Base-by-base conservation (phyloP, 2,113 vertebrate genomes). In the Neomonachus schauinslandi region DNA sequence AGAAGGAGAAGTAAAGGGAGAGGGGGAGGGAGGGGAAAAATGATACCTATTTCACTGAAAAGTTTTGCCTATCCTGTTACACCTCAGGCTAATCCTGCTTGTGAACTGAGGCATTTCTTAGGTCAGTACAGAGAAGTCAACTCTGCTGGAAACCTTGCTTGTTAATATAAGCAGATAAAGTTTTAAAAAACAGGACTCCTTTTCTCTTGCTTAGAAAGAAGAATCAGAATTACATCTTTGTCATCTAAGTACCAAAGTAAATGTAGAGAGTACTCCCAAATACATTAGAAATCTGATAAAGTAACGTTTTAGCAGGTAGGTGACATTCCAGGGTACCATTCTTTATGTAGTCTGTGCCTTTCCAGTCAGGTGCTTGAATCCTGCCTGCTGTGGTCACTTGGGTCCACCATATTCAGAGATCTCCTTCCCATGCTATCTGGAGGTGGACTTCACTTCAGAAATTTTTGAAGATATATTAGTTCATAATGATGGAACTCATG, bases 361-460 rank as follows among this genome's bases (percentile, higher is more conserved):
- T 21, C 33, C 2, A 14, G 42, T 11, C 22, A 19, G 51, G 21
- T 5, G 7, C 63, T n/a, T 31, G 46, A 36, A 24, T 86, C 46
- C 53, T 55, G 42, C 69, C 1, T 31, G 12, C 51, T 51, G 1
- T 46, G 6, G 39, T 53, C 46, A 4, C 16, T 83, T 71, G 42
- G 24, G 49, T n/a, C 67, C 1, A 42, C 24, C 33, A 21, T 65
- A 24, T 65, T 55, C 81, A 67, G 31, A 31, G 24, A 26, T 7
- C 7, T 63, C 22, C 26, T 39, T 87, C 39, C 14, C 31, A 36
- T 33, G 61, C 7, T 42, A 4, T 65, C 33, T 82, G 36, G 22
- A 96, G 36, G 80, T 14, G n/a, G 93, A 36, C n/a, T 49, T 96
- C 63, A 51, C 51, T 87, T 94, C 36, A 95, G 72, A 96, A 95